Conservation (phyloP, 2,113 vertebrate species). For the Andinoacara biseriatus region DNA sequence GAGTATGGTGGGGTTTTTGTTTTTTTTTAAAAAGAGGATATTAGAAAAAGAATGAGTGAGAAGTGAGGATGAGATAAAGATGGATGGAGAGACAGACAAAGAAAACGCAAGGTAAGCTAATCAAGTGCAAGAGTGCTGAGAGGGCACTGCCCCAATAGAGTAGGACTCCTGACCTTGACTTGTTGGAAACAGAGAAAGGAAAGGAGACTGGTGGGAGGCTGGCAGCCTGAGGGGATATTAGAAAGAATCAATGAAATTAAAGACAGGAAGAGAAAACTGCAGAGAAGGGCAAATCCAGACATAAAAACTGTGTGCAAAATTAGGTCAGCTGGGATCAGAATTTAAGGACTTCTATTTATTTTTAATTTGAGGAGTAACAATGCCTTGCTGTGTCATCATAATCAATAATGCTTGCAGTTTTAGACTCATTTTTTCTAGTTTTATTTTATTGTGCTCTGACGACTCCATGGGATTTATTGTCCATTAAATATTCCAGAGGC, state of each 20-base stretch:
- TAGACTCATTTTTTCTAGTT: not conserved
- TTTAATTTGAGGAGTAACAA: constrained; percentile 18
- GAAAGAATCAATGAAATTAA: constrained; percentile 46
- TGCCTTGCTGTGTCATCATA: constrained; percentile 31
- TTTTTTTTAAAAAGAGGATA: constrained; percentile 34
- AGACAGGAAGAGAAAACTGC: constrained; percentile 31
- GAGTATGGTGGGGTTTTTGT: not conserved
- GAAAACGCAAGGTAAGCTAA: constrained; percentile 65
- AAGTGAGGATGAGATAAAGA: constrained; percentile 31
- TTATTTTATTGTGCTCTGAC: constrained; percentile 16
- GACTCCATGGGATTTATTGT: constrained; percentile 9
- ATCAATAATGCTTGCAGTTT: not conserved
- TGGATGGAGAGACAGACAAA: constrained; percentile 43
- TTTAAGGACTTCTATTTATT: constrained; percentile 18
- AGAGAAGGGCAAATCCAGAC: constrained; percentile 24
- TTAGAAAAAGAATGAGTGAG: constrained; percentile 38
- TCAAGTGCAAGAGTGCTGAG: constrained; percentile 57
- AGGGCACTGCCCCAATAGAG: constrained; percentile 51
- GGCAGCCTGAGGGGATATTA: constrained; percentile 31
- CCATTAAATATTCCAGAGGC: not conserved
- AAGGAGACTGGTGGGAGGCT: constrained; percentile 16
- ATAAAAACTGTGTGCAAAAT: constrained; percentile 18
- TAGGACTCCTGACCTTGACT: constrained; percentile 66
- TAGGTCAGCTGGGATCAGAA: constrained; percentile 18
- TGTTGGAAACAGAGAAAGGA: constrained; percentile 16